Evolutionary conservation across 2,797 vertebrate species (phyloP).

Genomic region (Poecilia gillii): DNA sequence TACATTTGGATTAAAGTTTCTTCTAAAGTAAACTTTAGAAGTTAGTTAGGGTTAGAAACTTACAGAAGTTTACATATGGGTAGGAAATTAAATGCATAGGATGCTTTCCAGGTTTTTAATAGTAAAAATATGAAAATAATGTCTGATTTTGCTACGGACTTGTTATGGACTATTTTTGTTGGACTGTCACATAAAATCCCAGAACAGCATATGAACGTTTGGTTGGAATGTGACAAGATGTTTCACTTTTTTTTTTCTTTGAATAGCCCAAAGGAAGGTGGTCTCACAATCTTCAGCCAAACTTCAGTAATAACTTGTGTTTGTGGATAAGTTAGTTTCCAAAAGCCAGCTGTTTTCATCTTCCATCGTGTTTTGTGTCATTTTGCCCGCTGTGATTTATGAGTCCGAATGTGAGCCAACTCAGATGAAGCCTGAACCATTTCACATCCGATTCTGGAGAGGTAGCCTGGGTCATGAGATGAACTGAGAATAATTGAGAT

Average conservation of each 20-base stretch:
- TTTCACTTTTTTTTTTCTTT: constrained; percentile 17
- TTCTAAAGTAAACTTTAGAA: not conserved
- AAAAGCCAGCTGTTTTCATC: constrained; percentile 38
- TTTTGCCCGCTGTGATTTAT: constrained; percentile 54
- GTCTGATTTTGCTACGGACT: not conserved
- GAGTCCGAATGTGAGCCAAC: constrained; percentile 38
- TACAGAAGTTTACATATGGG: not conserved
- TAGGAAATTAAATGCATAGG: not conserved
- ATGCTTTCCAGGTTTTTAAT: not conserved
- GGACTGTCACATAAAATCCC: not conserved
- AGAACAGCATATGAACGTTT: not conserved
- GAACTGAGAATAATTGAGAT: constrained; percentile 2
- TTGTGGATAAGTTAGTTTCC: constrained; percentile 57
- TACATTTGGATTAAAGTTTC: not conserved
- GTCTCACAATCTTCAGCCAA: constrained; percentile 45
- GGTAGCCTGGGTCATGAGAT: constrained; percentile 20
- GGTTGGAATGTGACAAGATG: not conserved
- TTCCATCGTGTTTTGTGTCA: constrained; percentile 42
- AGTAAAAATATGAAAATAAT: not conserved
- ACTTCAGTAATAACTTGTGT: constrained; percentile 56
- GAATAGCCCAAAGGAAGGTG: constrained; percentile 34
- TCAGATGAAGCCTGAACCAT: constrained; percentile 41
- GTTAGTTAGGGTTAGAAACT: too few species aligned
- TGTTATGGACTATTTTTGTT: not conserved
- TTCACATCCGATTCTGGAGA: constrained; percentile 33